Conservation (phyloP, 2,888 invertebrate species). For the Dorcus hopei region DNA sequence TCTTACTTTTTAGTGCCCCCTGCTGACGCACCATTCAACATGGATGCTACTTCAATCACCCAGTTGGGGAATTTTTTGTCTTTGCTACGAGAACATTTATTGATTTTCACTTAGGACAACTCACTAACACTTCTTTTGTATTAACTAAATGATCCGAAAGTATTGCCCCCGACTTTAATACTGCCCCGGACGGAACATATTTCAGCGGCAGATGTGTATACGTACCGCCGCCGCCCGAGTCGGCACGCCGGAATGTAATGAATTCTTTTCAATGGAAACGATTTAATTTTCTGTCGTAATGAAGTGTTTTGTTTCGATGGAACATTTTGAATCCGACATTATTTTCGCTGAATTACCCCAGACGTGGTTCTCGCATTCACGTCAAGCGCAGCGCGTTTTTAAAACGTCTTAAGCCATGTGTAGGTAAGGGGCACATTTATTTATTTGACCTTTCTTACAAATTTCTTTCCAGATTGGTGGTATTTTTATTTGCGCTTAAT, state of each 20-base stretch:
- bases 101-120: constrained; percentile 9
- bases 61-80: neutral
- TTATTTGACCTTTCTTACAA: neutral
- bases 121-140: constrained; percentile 10
- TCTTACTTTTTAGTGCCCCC: constrained; percentile 1
- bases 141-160: constrained; percentile 7
- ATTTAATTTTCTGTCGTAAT: neutral
- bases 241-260: too few relatives aligned
- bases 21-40: constrained; percentile 2
- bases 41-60: neutral
- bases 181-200: neutral
- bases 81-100: neutral
- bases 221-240: too few relatives aligned
- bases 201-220: neutral
- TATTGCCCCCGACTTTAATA: neutral
- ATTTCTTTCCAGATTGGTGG: neutral
- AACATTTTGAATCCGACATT: neutral
- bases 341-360: neutral
- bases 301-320: neutral
- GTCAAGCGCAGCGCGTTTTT: neutral
- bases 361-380: neutral
- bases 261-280: neutral
- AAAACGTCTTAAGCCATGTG: neutral
- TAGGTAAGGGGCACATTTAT: neutral
- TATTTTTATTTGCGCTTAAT: neutral